Evolutionary conservation across 2,888 invertebrate genomes (phyloP), one percentile per base, ranked within the genome.

Genomic region (Drosophila hawaiiensis): DNA sequence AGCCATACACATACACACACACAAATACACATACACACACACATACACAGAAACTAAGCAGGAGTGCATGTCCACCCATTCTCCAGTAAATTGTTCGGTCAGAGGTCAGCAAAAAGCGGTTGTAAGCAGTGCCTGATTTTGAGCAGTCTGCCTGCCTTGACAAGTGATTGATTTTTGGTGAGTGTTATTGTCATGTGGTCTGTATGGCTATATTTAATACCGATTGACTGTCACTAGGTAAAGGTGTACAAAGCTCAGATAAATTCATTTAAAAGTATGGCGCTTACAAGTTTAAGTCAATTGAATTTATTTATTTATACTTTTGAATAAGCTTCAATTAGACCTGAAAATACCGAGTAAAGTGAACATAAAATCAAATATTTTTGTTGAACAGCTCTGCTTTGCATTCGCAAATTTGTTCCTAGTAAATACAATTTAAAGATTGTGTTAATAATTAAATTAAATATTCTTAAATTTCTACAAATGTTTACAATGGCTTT

Each of bases 151-250:
- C 68, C 66, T 68, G 50, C 25, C 12, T 49, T 28, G 19, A 47
- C 29, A 53, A 54, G 59, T 76, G 65, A 47, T 65, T 22, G 49
- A 31, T 39, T 22, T 12, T 31, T 41, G 29, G 37, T 49, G 12
- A 19, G 25, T 7, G 6, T 25, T 35, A 19, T 7, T 12, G 28
- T 7, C 14, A 50, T 55, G 31, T 43, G 50, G 37, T 61, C 31
- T 68, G 59, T 52, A n/a, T 31, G 28, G 50, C 22, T 22, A 49
- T 19, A 29, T 53, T 54, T 56, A 33, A 39, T 56, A 29, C 60
- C 79, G 62, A 72, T 82, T 82, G 76, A 71, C 61, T 47, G 9
- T 22, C n/a, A 53, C 39, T 31, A 43, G 16, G n/a, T 37, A 5
- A 7, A 6, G 49, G 29, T 12, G 7, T 22, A n/a, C 14, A 31